Base-by-base conservation (phyloP, 2,113 vertebrate genomes). In the Rhizomys pruinosus region DNA sequence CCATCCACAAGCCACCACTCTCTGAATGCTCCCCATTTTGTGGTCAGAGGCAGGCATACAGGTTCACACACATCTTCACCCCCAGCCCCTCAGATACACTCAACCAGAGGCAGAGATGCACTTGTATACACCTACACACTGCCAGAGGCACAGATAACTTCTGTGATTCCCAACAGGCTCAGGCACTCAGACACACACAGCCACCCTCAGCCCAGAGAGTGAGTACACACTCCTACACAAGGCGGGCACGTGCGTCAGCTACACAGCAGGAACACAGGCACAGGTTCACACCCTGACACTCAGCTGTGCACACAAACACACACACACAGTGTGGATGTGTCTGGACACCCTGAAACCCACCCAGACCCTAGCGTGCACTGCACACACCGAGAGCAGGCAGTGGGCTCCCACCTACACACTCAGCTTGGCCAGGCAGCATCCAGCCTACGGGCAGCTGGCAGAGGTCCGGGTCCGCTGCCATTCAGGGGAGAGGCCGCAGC, bases 391-490 rank as follows among this genome's bases (percentile, higher is more conserved):
- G 55, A 7, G 3, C 76, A 61, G 69, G 71, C 72, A 22, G n/a
- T 2, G 59, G 63, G 63, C 13, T 20, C 29, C 52, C 52, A 32
- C 23, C 2, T 59, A 19, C 72, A 13, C 19, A 1, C 34, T 37
- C 59, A 23, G 25, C 66, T n/a, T 72, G 23, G 32, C n/a, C 55
- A 10, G 55, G 17, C 37, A n/a, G 37, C 52, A 27, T 11, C 10
- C 79, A 2, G 17, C 25, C 78, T 1, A 66, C 55, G 71, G 52
- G 42, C 2, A 87, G 44, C 19, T 2, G 5, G 55, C 19, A 10
- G 13, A 4, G 2, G 98, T 98, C 98, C 97, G 98, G 98, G 98
- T 98, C 98, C 98, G 98, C 98, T 98, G 98, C 99, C 99, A 98
- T 99, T 98, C 98, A 98, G 99, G 99, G 99, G 99, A 98, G 89